Evolutionary conservation across 2,797 vertebrate genomes (phyloP).

Genomic region (Myripristis murdjan): DNA sequence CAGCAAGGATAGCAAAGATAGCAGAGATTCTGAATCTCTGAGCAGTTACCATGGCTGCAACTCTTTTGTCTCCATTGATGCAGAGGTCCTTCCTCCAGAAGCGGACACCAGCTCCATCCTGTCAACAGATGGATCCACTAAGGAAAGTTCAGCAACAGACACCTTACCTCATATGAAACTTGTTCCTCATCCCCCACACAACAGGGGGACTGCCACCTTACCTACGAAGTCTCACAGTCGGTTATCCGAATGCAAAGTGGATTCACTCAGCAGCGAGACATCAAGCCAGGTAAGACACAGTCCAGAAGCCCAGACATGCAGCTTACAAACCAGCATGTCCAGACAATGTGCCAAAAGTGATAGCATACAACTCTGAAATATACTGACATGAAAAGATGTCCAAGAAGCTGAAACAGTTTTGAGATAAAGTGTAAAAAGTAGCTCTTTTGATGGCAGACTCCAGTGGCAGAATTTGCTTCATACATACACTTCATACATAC

Average conservation of each 20-base stretch:
- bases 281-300: conserved; percentile 86
- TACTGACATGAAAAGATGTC: too few species aligned
- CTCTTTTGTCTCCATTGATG: conserved; percentile 72
- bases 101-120: conserved; percentile 46
- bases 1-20: conserved; percentile 77
- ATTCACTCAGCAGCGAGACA: conserved; percentile 83
- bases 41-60: conserved; percentile 74
- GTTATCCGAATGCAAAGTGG: conserved; percentile 82
- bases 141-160: conserved; percentile 20
- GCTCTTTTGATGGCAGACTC: too few species aligned
- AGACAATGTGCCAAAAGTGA: too few species aligned
- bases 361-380: too few species aligned
- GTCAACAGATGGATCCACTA: conserved; percentile 40
- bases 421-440: too few species aligned
- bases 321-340: too few species aligned
- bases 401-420: neutral
- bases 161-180: conserved; percentile 24
- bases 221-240: conserved; percentile 72
- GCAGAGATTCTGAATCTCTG: conserved; percentile 72
- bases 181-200: conserved; percentile 40
- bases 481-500: too few species aligned
- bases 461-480: too few species aligned
- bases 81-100: conserved; percentile 65
- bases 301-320: too few species aligned
- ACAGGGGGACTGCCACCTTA: conserved; percentile 67